Evolutionary conservation across 2,888 invertebrate genomes (phyloP), one percentile per base, ranked within the genome.

Genomic region (Rhimphoctona megacephalus): DNA sequence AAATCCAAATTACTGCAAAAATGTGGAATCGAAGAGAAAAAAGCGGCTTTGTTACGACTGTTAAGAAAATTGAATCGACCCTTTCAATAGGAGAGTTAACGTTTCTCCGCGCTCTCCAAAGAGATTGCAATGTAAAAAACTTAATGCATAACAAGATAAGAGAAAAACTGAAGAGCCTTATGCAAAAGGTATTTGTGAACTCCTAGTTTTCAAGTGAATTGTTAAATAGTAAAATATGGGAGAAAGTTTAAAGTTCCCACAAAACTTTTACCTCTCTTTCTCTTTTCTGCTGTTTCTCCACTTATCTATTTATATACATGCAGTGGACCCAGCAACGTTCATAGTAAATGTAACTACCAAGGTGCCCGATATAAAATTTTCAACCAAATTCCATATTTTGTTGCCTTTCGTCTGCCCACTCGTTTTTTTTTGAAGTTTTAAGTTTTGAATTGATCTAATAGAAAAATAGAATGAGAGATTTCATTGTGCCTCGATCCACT

Each of bases 191-290:
- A 78, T 87, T 74, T 81, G 83, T 17, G 67, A 86, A 88, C 67
- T 85, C 79, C 43, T 77, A 81, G 70, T 83, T 83, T 78, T 39
- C 72, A 83, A 87, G 85, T 67, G 79, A 87, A 87, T 81, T 83
- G 87, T 88, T 85, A 85, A 82, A 72, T 82, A 79, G 61, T 67
- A 52, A 78, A 69, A 52, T 74, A 39, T 39, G 25, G 33, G n/a
- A n/a, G 14, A 30, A 76, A 74, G 54, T 81, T 57, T 33, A n/a
- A 33, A 69, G 73, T 81, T 67, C 70, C 81, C 49, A 46, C 52
- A 30, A 43, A 52, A 69, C 87, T 67, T 69, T 81, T 46, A 25
- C 30, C 30, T 72, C n/a, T 49, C 52, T 33, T 19, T 39, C 39
- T 74, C 25, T 36, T 61, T 46, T 22, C 30, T 14, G 33, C 43